Conservation (phyloP, 2,113 vertebrate species). For the Microcebus jonahi region DNA sequence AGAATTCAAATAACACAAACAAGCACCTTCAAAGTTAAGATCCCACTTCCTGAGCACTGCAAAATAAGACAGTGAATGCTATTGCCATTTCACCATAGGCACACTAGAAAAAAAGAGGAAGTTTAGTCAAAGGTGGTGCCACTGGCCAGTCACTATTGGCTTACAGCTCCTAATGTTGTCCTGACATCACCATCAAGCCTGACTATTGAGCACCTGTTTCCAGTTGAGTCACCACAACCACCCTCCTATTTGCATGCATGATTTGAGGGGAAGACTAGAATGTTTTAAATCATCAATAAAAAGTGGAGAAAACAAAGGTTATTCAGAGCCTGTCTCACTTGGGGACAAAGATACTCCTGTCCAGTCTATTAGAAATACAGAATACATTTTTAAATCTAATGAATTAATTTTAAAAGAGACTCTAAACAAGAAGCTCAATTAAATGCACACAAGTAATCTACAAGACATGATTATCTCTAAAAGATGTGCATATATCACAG, state of each 20-base stretch:
- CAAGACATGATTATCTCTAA: constrained; percentile 19
- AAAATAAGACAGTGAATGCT: constrained; percentile 1
- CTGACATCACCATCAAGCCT: not conserved
- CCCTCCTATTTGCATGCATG: constrained; percentile 7
- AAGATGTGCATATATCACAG: constrained; percentile 7
- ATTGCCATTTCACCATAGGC: not conserved
- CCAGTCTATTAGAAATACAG: constrained; percentile 57
- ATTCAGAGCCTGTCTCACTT: constrained; percentile 56
- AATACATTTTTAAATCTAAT: constrained; percentile 50
- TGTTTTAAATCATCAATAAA: constrained; percentile 25
- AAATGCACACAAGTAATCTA: constrained; percentile 54
- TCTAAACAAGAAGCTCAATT: constrained; percentile 36
- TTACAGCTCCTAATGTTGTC: not conserved
- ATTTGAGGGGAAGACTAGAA: constrained; percentile 51
- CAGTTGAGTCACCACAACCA: constrained; percentile 60
- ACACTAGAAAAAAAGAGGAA: not conserved
- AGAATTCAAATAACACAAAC: not conserved
- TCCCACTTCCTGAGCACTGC: constrained; percentile 65
- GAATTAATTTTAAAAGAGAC: constrained; percentile 43
- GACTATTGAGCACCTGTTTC: constrained; percentile 61
- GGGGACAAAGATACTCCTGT: constrained; percentile 51
- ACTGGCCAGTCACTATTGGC: not conserved
- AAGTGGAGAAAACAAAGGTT: constrained; percentile 31
- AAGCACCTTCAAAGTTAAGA: constrained; percentile 47
- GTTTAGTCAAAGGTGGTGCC: not conserved